phyloP scores from a whole-genome alignment of 2,113 vertebrate species.

The Halcyon senegalensis region DNA sequence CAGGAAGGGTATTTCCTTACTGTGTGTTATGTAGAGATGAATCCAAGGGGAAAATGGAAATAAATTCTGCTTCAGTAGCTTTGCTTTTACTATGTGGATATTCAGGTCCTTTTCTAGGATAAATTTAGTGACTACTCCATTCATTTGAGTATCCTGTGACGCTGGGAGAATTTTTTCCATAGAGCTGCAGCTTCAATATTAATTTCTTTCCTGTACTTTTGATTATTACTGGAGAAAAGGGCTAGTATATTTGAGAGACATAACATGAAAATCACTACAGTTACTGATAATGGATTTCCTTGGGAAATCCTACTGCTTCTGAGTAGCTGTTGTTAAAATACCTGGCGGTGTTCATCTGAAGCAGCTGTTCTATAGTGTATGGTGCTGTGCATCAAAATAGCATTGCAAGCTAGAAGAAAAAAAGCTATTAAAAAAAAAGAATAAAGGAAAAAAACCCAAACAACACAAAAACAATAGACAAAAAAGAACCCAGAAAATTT shows the following conservation, averaged over 20 bases:
- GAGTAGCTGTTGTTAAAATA: neutral
- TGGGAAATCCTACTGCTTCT: neutral
- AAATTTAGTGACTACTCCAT: neutral
- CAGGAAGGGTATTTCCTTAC: neutral
- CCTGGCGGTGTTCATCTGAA: neutral
- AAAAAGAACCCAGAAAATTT: neutral
- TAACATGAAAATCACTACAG: rapidly evolving
- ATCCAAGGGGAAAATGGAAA: neutral
- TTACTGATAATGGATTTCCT: neutral
- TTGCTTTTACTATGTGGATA: neutral
- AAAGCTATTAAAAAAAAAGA: neutral
- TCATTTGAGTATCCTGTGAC: neutral
- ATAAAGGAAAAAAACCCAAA: neutral
- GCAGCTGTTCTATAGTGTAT: neutral
- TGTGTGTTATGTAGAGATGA: neutral
- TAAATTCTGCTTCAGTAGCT: neutral
- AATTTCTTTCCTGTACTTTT: neutral
- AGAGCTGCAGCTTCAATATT: neutral
- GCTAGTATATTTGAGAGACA: neutral
- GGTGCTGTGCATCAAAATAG: neutral
- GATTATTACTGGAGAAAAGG: neutral
- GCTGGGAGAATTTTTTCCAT: neutral
- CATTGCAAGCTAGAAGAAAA: neutral
- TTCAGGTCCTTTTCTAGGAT: neutral
- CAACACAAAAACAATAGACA: too few relatives aligned